phyloP scores from a whole-genome alignment of 2,113 vertebrate species.

The Hucho hucho region DNA sequence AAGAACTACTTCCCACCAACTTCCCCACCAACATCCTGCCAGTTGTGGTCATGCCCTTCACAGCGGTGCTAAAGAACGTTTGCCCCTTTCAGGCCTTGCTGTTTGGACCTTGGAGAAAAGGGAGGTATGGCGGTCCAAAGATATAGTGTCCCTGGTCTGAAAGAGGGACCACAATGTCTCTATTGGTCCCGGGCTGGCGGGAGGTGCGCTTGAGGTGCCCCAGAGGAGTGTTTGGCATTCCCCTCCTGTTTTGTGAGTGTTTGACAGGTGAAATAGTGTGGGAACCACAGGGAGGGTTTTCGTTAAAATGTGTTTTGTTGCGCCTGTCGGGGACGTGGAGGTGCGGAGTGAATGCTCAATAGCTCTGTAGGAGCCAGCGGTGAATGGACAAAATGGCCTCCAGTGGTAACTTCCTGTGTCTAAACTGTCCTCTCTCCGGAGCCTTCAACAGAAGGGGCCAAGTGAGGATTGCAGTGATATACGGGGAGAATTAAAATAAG shows the following conservation, averaged over 20 bases:
- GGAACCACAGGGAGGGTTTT: slow-evolving; percentile 71
- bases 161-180: slow-evolving; percentile 54
- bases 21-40: slow-evolving; percentile 50
- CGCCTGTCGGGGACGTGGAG: slow-evolving; percentile 66
- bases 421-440: background rate
- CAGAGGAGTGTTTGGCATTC: slow-evolving; percentile 58
- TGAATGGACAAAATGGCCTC: slow-evolving; percentile 66
- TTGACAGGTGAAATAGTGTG: slow-evolving; percentile 84
- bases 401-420: slow-evolving; percentile 25
- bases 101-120: slow-evolving; percentile 24
- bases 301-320: slow-evolving; percentile 69
- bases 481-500: background rate
- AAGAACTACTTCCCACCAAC: slow-evolving; percentile 8
- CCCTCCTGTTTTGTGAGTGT: slow-evolving; percentile 60
- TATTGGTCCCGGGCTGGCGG: slow-evolving; percentile 66
- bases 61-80: slow-evolving; percentile 41
- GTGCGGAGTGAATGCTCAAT: slow-evolving; percentile 73
- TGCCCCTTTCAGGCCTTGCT: slow-evolving; percentile 33
- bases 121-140: slow-evolving; percentile 8
- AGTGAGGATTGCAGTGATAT: background rate
- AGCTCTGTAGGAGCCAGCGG: slow-evolving; percentile 67
- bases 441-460: background rate
- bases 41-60: slow-evolving; percentile 24
- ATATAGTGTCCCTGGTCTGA: slow-evolving; percentile 37
- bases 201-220: slow-evolving; percentile 65